Percentiles rank a stretch among this genome's conserved stretches.
phyloP scores from a whole-genome alignment of 1,140 invertebrate genomes.

The Glomeris maerens region DNA sequence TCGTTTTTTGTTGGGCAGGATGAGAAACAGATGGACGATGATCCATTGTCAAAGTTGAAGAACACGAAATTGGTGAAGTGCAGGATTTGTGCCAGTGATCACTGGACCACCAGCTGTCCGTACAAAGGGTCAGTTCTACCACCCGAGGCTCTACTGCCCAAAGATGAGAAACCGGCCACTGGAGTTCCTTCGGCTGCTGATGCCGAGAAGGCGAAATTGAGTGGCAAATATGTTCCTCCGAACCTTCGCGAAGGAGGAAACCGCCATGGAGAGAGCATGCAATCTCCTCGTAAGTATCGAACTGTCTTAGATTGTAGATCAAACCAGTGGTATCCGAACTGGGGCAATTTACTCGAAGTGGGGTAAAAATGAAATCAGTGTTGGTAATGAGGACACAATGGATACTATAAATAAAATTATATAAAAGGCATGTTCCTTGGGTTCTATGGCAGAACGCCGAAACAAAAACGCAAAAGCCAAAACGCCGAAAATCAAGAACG shows the following conservation, averaged over 20 bases:
- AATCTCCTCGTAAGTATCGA: slow-evolving; percentile 33
- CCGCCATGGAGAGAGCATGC: slow-evolving; percentile 56
- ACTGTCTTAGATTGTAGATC: neutral
- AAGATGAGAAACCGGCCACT: slow-evolving; percentile 18
- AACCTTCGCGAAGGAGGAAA: slow-evolving; percentile 64
- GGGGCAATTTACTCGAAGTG: slow-evolving; percentile 8
- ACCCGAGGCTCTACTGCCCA: slow-evolving; percentile 36
- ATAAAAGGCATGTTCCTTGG: no score
- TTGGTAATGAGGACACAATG: slow-evolving; percentile 15
- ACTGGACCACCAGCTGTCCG: slow-evolving; percentile 94
- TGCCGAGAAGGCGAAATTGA: slow-evolving; percentile 23
- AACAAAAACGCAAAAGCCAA: no score
- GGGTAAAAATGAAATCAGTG: slow-evolving; percentile 9
- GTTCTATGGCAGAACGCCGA: no score
- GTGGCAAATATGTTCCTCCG: slow-evolving; percentile 56
- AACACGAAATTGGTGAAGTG: slow-evolving; percentile 73
- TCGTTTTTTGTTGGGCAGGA: slow-evolving; percentile 49
- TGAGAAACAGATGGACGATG: slow-evolving; percentile 65
- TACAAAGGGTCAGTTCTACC: slow-evolving; percentile 67
- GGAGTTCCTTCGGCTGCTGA: slow-evolving; percentile 6
- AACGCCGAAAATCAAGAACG: no score
- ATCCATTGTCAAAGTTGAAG: slow-evolving; percentile 59
- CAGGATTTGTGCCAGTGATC: slow-evolving; percentile 85
- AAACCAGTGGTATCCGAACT: neutral
- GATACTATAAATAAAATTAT: no score